phyloP scores from a whole-genome alignment of 2,113 vertebrate species.

The Scophthalmus maximus region DNA sequence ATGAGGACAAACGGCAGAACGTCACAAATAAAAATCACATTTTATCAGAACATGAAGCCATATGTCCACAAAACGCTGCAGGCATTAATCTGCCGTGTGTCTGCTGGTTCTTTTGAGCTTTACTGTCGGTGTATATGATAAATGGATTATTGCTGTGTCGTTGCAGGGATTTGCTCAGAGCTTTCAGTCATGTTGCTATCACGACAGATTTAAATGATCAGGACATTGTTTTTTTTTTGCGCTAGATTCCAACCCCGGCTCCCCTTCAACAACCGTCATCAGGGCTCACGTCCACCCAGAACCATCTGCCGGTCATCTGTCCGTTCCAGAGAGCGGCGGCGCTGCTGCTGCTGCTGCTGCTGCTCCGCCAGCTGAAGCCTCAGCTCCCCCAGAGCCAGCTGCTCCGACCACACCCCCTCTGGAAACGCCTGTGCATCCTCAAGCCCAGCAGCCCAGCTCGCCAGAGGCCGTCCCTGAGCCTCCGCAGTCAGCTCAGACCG shows the following conservation, averaged over 20 bases:
- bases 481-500: neutral
- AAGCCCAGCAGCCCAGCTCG: neutral
- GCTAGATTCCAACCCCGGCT: slow-evolving; percentile 52
- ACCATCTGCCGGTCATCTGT: slow-evolving; percentile 43
- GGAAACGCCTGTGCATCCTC: slow-evolving; percentile 4
- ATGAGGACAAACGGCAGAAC: neutral
- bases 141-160: too few relatives aligned
- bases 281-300: slow-evolving; percentile 67
- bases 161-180: too few relatives aligned
- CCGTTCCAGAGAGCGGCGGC: slow-evolving; percentile 36
- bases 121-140: too few relatives aligned
- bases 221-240: slow-evolving; percentile 31
- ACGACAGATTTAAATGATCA: slow-evolving; percentile 10
- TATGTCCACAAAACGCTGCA: too few relatives aligned
- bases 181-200: neutral
- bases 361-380: slow-evolving; percentile 7
- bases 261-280: slow-evolving; percentile 46
- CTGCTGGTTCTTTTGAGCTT: too few relatives aligned
- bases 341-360: slow-evolving; percentile 13
- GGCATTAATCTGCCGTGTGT: too few relatives aligned
- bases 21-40: too few relatives aligned
- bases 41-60: too few relatives aligned
- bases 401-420: slow-evolving; percentile 6
- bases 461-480: slow-evolving; percentile 11
- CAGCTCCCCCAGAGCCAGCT: slow-evolving; percentile 26